Base-by-base conservation (phyloP, 2,888 invertebrate genomes). In the Apamea epomidion region DNA sequence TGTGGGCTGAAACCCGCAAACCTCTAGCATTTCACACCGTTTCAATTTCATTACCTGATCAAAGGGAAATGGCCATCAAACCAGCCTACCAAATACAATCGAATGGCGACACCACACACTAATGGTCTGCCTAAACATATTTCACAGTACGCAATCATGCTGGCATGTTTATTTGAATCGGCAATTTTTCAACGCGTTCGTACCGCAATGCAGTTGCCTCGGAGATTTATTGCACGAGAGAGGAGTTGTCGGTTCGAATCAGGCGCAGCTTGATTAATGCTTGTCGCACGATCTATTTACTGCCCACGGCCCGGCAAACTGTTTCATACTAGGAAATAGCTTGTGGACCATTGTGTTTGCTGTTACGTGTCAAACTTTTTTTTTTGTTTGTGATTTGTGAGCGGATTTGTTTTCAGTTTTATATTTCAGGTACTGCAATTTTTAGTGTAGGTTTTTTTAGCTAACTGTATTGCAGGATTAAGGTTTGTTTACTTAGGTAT, bases 131-230 rank as follows among this genome's bases (percentile, higher is more conserved):
- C 80, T 83, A 86, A 83, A 81, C 81, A 83, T 87, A 86, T 85
- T 84, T 82, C 82, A 86, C 86, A 83, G 91, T 91, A 92, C 93
- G 93, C 93, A 93, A 92, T 92, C 93, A 88, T 87, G 85, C 84
- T 88, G 91, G 91, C 94, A 94, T 93, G 95, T 95, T 95, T 95
- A 95, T 95, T 95, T 93, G 93, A 94, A 94, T 95, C 92, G 92
- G 92, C 93, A 95, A 95, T 96, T 95, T 96, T 95, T 95, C 95
- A 95, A 93, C 93, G 91, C 89, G 88, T 90, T 87, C 90, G 92
- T 92, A 91, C 94, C 92, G 95, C 96, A 95, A 92, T 95, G 96
- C 95, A 94, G 95, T 94, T 93, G 94, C 93, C 91, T 88, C 89
- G 85, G 90, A 95, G 95, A 95, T 96, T 95, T 95, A 95, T 95